These are phyloP conservation scores for Phalangium opilio DNA, from an alignment of 2,888 invertebrate species.

Conservation along the genomic window DNA sequence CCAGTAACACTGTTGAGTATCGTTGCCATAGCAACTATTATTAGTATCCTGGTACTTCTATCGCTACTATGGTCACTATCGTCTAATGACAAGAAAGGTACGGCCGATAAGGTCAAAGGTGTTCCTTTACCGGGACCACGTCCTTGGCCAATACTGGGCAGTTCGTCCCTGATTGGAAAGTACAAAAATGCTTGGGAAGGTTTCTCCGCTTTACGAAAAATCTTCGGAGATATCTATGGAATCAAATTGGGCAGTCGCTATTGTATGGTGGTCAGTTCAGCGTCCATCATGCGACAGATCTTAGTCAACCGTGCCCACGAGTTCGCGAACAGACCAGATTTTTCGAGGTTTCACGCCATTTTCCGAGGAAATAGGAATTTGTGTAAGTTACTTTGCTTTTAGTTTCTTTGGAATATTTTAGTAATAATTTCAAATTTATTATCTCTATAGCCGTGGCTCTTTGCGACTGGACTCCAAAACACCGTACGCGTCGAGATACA, in stretches of 20 bases:
- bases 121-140: not conserved
- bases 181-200: constrained; percentile 19
- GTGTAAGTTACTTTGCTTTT: constrained; percentile 45
- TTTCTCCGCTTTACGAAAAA: constrained; percentile 17
- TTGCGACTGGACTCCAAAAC: constrained; percentile 73
- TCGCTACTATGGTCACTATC: too few species aligned
- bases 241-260: constrained; percentile 17
- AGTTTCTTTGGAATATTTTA: not conserved
- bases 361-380: constrained; percentile 73
- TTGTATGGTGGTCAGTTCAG: constrained; percentile 18
- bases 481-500: constrained; percentile 57
- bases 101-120: too few species aligned
- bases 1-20: too few species aligned
- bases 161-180: constrained; percentile 3
- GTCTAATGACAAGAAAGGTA: too few species aligned
- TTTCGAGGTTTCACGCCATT: constrained; percentile 58
- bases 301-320: constrained; percentile 44
- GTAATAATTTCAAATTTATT: not conserved
- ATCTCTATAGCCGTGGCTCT: constrained; percentile 54
- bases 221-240: constrained; percentile 20
- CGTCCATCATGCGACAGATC: constrained; percentile 19
- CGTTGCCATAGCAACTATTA: too few species aligned
- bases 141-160: not conserved
- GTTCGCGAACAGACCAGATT: constrained; percentile 69
- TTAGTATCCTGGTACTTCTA: too few species aligned